Evolutionary conservation across 2,797 vertebrate species (phyloP).

Genomic region (Uromys caudimaculatus): DNA sequence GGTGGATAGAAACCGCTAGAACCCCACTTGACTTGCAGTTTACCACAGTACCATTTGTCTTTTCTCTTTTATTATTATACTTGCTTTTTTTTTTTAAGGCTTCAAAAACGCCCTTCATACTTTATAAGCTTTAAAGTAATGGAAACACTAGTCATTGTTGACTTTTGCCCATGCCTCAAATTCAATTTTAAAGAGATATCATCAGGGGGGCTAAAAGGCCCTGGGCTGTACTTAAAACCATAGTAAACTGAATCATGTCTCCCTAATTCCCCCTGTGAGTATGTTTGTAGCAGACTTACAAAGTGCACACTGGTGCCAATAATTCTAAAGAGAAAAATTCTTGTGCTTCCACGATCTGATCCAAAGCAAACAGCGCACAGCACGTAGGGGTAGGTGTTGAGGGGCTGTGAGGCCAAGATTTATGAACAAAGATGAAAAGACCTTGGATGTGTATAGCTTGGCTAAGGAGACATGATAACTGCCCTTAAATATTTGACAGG

Average conservation of each 20-base stretch:
- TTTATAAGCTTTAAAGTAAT: slow-evolving; percentile 75
- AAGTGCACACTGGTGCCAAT: slow-evolving; percentile 69
- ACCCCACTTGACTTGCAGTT: slow-evolving; percentile 42
- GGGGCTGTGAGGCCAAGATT: slow-evolving; percentile 82
- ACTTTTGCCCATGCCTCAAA: slow-evolving; percentile 76
- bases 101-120: slow-evolving; percentile 54
- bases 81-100: slow-evolving; percentile 29
- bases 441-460: slow-evolving; percentile 81
- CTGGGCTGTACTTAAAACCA: slow-evolving; percentile 73
- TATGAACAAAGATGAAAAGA: slow-evolving; percentile 84
- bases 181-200: slow-evolving; percentile 77
- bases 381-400: slow-evolving; percentile 77
- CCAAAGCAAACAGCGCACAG: slow-evolving; percentile 81
- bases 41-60: slow-evolving; percentile 48
- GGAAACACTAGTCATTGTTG: slow-evolving; percentile 75
- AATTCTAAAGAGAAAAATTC: slow-evolving; percentile 73
- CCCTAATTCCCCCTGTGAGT: slow-evolving; percentile 63
- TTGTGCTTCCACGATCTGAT: slow-evolving; percentile 64
- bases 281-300: slow-evolving; percentile 62
- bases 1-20: not conserved
- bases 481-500: slow-evolving; percentile 84
- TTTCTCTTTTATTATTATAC: slow-evolving; percentile 50
- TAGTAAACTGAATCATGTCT: slow-evolving; percentile 66
- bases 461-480: slow-evolving; percentile 81
- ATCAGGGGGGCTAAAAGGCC: slow-evolving; percentile 58